These are phyloP conservation scores for Rhinatrema bivittatum DNA, from an alignment of 2,797 vertebrate species.

Conservation along the genomic window DNA sequence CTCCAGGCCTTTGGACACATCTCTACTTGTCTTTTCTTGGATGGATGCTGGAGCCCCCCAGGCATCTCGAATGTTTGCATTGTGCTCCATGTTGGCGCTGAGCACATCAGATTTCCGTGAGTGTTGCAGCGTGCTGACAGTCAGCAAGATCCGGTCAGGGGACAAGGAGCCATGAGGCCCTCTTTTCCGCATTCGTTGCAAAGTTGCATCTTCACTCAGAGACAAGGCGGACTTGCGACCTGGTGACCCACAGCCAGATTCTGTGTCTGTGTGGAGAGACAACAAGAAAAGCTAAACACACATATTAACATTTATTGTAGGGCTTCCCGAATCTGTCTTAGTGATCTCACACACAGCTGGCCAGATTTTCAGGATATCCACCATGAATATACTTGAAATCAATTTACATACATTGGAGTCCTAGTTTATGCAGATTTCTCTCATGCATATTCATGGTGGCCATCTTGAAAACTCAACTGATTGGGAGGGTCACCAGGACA, in stretches of 20 bases:
- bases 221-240: neutral
- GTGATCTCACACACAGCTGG: neutral
- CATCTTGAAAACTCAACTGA: no score
- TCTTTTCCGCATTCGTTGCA: constrained; percentile 29
- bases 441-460: no score
- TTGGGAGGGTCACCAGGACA: no score
- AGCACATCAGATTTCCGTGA: constrained; percentile 10
- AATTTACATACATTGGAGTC: no score
- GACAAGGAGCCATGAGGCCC: constrained; percentile 25
- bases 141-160: constrained; percentile 51
- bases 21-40: neutral
- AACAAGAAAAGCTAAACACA: no score
- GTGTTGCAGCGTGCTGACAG: constrained; percentile 40
- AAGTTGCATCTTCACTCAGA: constrained; percentile 29
- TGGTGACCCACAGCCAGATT: neutral
- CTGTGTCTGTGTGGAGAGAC: no score
- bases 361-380: no score
- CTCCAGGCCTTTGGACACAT: neutral
- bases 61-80: constrained; percentile 34
- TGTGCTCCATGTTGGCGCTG: constrained; percentile 33
- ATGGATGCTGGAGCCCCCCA: constrained; percentile 24
- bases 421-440: no score
- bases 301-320: no score
- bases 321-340: no score
- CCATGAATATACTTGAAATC: no score